phyloP scores from a whole-genome alignment of 1,140 invertebrate genomes.

The Listronotus bonariensis region DNA sequence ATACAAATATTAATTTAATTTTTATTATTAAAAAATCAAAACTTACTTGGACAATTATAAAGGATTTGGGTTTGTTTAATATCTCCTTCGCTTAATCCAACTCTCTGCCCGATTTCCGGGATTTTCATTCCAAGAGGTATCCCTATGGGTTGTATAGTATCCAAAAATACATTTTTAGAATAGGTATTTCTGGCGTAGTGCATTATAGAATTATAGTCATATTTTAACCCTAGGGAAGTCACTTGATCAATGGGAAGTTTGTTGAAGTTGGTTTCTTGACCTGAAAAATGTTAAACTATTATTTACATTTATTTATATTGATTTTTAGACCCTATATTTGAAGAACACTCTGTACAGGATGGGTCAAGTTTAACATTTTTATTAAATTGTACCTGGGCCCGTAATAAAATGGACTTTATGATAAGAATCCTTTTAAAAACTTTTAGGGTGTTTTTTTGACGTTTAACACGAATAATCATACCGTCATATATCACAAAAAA shows the following conservation, averaged over 20 bases:
- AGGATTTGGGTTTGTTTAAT: slow-evolving; percentile 95
- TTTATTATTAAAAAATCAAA: no score
- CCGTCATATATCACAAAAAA: no score
- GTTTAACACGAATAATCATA: no score
- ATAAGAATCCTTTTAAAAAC: no score
- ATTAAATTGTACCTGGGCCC: no score
- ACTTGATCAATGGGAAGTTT: slow-evolving; percentile 94
- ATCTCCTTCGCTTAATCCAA: slow-evolving; percentile 88
- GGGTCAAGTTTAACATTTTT: no score
- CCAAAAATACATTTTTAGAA: slow-evolving; percentile 91
- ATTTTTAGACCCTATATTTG: not conserved
- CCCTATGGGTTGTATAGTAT: slow-evolving; percentile 91
- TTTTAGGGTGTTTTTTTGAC: no score
- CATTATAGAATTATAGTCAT: slow-evolving; percentile 98
- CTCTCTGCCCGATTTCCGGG: slow-evolving; percentile 92
- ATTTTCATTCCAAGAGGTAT: slow-evolving; percentile 71
- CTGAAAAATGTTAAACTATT: slow-evolving; percentile 61
- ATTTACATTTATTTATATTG: not conserved
- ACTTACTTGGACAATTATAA: slow-evolving; percentile 91
- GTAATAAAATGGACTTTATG: no score
- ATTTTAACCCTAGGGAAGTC: slow-evolving; percentile 91
- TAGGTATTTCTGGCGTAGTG: slow-evolving; percentile 98
- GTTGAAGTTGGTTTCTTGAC: slow-evolving; percentile 99
- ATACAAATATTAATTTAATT: no score
- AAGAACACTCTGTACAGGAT: no score